Evolutionary conservation across 2,797 vertebrate genomes (phyloP), one percentile per base, ranked within the genome.

Genomic region (Acanthurus leucopareius): DNA sequence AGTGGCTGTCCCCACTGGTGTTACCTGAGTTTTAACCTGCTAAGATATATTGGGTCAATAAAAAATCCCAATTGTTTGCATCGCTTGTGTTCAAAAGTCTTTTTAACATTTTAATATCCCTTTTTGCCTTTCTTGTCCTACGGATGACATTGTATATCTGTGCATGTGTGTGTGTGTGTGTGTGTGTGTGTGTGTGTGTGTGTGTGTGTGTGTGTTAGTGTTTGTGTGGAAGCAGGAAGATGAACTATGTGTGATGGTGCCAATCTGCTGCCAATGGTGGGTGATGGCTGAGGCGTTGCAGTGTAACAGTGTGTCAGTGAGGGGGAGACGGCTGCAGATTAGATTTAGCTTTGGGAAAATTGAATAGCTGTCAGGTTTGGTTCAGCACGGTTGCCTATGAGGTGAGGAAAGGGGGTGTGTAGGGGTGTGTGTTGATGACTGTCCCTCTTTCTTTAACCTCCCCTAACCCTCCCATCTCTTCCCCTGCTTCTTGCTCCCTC

Each of bases 291-390:
- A 89, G 88, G 86, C 77, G 84, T 92, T 89, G 69, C 76, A 83
- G 80, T 85, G 84, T 91, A 89, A 74, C 88, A 57, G 67, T 66
- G 78, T 92, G 89, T 91, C 88, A 88, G 87, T 57, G 85, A 84
- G 82, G 65, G 75, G 85, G 86, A 85, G 89, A 93, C 77, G 72
- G 83, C 89, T 76, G 78, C 84, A 92, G 93, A 94, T 95, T 94
- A 93, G 91, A 93, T 94, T 94, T 92, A 92, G 91, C 91, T 93
- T 91, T 92, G 89, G 85, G 91, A 93, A 93, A 94, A 95, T 92
- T 93, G 92, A 95, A 93, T 93, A 92, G 88, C 92, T 94, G 93
- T 93, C 93, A 91, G 86, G 85, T 92, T 91, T 86, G 91, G 89
- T 94, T 93, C 88, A 90, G 88, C 82, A 84, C 70, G 86, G 78